Evolutionary conservation across 2,113 vertebrate species (phyloP).

Genomic region (human (Homo sapiens)): DNA sequence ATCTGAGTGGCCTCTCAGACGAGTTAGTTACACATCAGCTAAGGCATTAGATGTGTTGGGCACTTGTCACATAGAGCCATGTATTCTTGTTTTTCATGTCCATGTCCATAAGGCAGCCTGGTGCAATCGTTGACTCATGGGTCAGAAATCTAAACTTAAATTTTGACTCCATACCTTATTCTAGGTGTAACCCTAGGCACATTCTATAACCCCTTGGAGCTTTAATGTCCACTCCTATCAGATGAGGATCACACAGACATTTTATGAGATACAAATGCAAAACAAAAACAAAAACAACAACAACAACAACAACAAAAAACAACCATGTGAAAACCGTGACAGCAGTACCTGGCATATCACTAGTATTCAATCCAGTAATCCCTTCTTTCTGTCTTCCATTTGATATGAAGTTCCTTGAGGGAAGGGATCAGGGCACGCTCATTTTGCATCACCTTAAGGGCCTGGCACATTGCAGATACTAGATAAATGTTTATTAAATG

Average conservation of each 20-base stretch:
- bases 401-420: background rate
- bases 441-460: background rate
- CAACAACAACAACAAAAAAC: too few relatives aligned
- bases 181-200: background rate
- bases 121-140: background rate
- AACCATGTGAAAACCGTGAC: background rate
- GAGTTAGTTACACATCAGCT: background rate
- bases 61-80: background rate
- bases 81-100: background rate
- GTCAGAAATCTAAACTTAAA: background rate
- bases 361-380: background rate
- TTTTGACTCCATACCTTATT: background rate
- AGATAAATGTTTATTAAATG: background rate
- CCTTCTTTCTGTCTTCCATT: background rate
- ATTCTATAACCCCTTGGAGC: background rate
- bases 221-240: background rate
- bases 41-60: background rate
- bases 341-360: background rate
- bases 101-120: background rate
- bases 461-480: background rate
- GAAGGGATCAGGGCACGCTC: background rate
- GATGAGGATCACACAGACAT: background rate
- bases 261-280: background rate
- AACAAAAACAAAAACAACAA: background rate
- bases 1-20: background rate